Percentiles rank a stretch among this genome's conserved stretches.
Evolutionary conservation across 2,113 vertebrate genomes (phyloP).

Genomic region (Candoia aspera): DNA sequence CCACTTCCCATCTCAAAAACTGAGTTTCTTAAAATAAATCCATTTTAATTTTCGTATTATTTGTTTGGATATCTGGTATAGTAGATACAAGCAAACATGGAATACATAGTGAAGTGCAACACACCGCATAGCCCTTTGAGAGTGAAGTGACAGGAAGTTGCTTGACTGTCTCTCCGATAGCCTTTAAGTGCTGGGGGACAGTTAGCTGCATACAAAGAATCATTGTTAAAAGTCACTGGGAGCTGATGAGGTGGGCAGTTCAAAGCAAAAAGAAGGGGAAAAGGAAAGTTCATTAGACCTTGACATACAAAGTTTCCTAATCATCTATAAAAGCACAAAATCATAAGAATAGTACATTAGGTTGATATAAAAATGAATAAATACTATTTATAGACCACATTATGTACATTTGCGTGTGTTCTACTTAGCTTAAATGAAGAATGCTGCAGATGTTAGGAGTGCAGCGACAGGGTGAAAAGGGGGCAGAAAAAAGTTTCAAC

Average conservation of each 20-base stretch:
- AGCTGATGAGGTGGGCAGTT: slow-evolving; percentile 32
- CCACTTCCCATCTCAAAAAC: slow-evolving; percentile 18
- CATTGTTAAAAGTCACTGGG: slow-evolving; percentile 48
- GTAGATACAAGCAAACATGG: not conserved
- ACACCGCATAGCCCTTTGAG: slow-evolving; percentile 55
- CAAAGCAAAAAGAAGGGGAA: slow-evolving; percentile 57
- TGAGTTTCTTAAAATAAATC: slow-evolving; percentile 17
- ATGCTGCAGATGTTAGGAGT: slow-evolving; percentile 53
- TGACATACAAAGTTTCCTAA: slow-evolving; percentile 68
- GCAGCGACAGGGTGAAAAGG: not conserved
- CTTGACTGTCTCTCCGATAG: slow-evolving; percentile 27
- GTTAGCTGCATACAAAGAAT: slow-evolving; percentile 11
- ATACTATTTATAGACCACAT: slow-evolving; percentile 70
- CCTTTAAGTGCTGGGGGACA: slow-evolving; percentile 50
- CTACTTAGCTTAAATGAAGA: slow-evolving; percentile 68
- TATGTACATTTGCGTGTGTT: slow-evolving; percentile 71
- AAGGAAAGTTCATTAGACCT: slow-evolving; percentile 51
- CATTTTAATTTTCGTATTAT: not conserved
- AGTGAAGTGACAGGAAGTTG: slow-evolving; percentile 29
- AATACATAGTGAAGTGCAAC: not conserved
- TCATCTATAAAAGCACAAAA: slow-evolving; percentile 75
- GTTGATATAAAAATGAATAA: slow-evolving; percentile 75
- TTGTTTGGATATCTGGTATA: not conserved
- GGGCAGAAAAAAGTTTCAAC: slow-evolving; percentile 47
- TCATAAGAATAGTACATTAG: slow-evolving; percentile 70